A percentile compares a stretch with the other conserved stretches of the same genome.
These are phyloP conservation scores for Acropternis orthonyx DNA, from an alignment of 2,797 vertebrate species.

Conservation along the genomic window DNA sequence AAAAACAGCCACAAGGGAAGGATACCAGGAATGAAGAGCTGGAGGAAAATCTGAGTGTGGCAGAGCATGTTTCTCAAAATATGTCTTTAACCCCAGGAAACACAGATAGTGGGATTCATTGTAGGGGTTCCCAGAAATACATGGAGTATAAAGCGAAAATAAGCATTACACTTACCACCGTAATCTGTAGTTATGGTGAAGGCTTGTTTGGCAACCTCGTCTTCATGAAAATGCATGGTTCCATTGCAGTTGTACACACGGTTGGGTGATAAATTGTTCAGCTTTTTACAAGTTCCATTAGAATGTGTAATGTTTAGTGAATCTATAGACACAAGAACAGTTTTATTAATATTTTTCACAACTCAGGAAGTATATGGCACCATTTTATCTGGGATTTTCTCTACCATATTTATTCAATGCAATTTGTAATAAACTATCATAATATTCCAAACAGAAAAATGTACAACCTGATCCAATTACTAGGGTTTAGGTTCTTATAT, in stretches of 20 bases:
- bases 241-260: rapidly evolving
- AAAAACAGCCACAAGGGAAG: background rate
- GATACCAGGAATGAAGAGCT: background rate
- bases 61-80: background rate
- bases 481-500: background rate
- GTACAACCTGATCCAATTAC: background rate
- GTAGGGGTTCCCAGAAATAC: background rate
- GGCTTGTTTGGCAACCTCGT: rapidly evolving
- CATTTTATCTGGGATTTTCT: background rate
- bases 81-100: background rate
- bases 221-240: rapidly evolving
- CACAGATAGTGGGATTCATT: background rate
- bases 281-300: rapidly evolving
- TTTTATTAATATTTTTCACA: background rate
- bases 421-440: background rate
- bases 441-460: background rate
- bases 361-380: background rate
- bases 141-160: background rate
- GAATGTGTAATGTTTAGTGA: rapidly evolving
- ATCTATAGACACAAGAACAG: background rate
- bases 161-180: background rate
- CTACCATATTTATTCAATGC: background rate
- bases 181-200: background rate
- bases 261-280: rapidly evolving
- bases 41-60: background rate